Percentiles rank a stretch among this genome's conserved stretches.
These are phyloP conservation scores for Carpatolechia fugitivella DNA, from an alignment of 2,888 invertebrate species.

Conservation along the genomic window DNA sequence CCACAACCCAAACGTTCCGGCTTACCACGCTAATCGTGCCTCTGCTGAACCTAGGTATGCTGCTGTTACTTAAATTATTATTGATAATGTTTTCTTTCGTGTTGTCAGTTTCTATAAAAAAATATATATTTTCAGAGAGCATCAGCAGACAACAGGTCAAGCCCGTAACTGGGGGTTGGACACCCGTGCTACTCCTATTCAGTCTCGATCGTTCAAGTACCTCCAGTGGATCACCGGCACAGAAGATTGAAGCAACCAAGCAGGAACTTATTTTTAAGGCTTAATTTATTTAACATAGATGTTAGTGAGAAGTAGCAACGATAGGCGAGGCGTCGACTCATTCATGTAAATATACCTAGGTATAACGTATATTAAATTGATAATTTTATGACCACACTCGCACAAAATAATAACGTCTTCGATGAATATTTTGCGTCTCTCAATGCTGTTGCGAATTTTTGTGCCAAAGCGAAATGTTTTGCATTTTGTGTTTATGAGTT, in stretches of 20 bases:
- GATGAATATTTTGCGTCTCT: too few relatives aligned
- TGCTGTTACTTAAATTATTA: background rate
- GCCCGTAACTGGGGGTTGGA: conserved; percentile 50
- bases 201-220: conserved; percentile 77
- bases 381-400: background rate
- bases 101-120: background rate
- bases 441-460: conserved; percentile 7
- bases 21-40: conserved; percentile 63
- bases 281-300: conserved; percentile 28
- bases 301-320: conserved; percentile 30
- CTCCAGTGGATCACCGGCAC: conserved; percentile 78
- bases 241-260: conserved; percentile 50
- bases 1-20: conserved; percentile 72
- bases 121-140: conserved; percentile 60
- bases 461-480: conserved; percentile 3
- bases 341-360: background rate
- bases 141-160: conserved; percentile 53
- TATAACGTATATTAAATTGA: background rate
- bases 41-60: conserved; percentile 72
- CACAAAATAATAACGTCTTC: too few relatives aligned
- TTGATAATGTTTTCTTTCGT: background rate
- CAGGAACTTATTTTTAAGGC: conserved; percentile 32
- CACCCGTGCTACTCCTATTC: conserved; percentile 63
- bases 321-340: conserved; percentile 19
- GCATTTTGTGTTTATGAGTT: background rate